These are phyloP conservation scores for Grammomys dolichurus DNA, from an alignment of 2,113 vertebrate genomes.

Conservation along the genomic window DNA sequence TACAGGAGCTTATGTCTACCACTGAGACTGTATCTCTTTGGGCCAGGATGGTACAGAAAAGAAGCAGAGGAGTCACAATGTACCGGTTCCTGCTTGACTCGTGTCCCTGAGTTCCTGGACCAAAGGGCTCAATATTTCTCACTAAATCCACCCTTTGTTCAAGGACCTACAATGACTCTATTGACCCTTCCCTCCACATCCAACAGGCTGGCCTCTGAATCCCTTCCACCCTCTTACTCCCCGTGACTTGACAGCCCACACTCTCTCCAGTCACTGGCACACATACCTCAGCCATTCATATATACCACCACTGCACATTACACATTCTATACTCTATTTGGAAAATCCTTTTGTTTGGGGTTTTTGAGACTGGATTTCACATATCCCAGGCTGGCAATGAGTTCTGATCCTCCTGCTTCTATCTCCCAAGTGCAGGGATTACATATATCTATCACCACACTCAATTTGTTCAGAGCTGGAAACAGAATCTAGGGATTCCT, in stretches of 20 bases:
- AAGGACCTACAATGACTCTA: constrained; percentile 77
- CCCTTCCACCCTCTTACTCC: constrained; percentile 65
- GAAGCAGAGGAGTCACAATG: constrained; percentile 15
- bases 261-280: constrained; percentile 56
- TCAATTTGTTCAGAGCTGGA: background rate
- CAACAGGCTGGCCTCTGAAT: constrained; percentile 67
- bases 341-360: background rate
- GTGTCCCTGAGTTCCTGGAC: constrained; percentile 61
- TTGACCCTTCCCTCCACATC: constrained; percentile 73
- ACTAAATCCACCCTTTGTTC: constrained; percentile 80
- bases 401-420: background rate
- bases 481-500: background rate
- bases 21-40: background rate
- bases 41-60: constrained; percentile 38
- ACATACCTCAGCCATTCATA: constrained; percentile 69
- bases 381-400: background rate
- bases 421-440: background rate
- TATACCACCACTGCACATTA: background rate
- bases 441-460: background rate
- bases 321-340: constrained; percentile 50
- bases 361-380: background rate
- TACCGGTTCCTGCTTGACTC: constrained; percentile 56
- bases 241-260: constrained; percentile 63
- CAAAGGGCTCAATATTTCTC: constrained; percentile 63
- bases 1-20: background rate